phyloP scores from a whole-genome alignment of 2,797 vertebrate species.

The Neoniphon sammara region DNA sequence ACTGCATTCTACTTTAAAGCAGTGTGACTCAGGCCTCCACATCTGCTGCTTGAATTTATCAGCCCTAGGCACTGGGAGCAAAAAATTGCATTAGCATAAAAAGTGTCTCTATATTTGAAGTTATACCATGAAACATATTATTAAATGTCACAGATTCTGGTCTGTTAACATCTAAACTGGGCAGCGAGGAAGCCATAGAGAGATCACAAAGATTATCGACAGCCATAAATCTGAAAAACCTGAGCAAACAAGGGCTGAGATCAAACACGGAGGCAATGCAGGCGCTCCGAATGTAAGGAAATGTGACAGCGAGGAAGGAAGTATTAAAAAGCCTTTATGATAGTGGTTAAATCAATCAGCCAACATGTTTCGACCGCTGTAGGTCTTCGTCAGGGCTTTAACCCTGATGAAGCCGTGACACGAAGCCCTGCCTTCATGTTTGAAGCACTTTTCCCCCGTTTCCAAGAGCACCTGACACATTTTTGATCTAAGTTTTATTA shows the following conservation, averaged over 20 bases:
- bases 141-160: constrained; percentile 57
- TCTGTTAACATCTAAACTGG: constrained; percentile 61
- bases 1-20: constrained; percentile 27
- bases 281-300: too few relatives aligned
- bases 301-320: too few relatives aligned
- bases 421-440: too few relatives aligned
- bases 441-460: too few relatives aligned
- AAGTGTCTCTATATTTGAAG: constrained; percentile 56
- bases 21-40: constrained; percentile 12
- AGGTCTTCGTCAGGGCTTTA: too few relatives aligned
- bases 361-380: too few relatives aligned
- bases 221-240: constrained; percentile 65
- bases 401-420: too few relatives aligned
- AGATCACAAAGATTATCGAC: constrained; percentile 39
- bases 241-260: constrained; percentile 52
- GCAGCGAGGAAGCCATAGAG: constrained; percentile 39
- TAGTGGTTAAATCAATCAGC: too few relatives aligned
- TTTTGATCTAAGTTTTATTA: too few relatives aligned
- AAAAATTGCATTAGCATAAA: constrained; percentile 36
- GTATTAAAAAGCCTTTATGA: too few relatives aligned
- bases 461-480: too few relatives aligned
- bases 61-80: constrained; percentile 8
- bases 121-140: constrained; percentile 61
- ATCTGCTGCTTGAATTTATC: constrained; percentile 35
- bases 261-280: too few relatives aligned